Evolutionary conservation across 2,888 invertebrate genomes (phyloP), one percentile per base, ranked within the genome.

Genomic region (Eupeodes latifasciatus): DNA sequence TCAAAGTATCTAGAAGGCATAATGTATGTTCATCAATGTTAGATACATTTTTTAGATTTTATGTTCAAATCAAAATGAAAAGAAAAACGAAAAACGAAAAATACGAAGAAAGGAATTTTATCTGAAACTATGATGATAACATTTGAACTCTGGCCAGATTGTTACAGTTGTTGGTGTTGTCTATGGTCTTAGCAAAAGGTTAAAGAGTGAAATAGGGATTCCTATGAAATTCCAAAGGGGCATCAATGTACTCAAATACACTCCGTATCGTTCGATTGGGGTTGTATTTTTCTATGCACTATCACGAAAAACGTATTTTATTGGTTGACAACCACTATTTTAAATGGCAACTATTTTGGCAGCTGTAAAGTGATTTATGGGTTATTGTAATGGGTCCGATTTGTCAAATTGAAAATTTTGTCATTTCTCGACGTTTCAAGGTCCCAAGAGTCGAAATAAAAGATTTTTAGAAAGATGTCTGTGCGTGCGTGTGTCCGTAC

Each of bases 131-230:
- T 71, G 19, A 77, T 77, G 87, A 88, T 88, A 84, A 88, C 84
- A 84, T 81, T 88, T 88, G 87, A 88, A 88, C 87, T 81, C 64
- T 76, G 71, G 51, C 69, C 66, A 64, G 78, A 87, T 77, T 75
- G 62, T 67, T 51, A 14, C 34, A 16, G 74, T 79, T 69, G 74
- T 79, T 69, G 74, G 55, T 66, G 10, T 53, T 16, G 36, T 16
- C n/a, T 34, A 69, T 69, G 34, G 14, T 16, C 64, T 76, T 59
- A 40, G 72, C 51, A 44, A 66, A 59, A 27, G 40, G 16, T 67
- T 40, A 40, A 16, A 55, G 16, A 34, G 62, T 19, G 4, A 40
- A 36, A 19, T 49, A 57, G 69, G 74, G 69, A 78, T 67, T 55
- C 66, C 69, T 27, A 59, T 66, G 72, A 47, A 16, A 81, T 81